These are phyloP conservation scores for Helicoverpa zea DNA, from an alignment of 1,140 invertebrate genomes.

Conservation along the genomic window DNA sequence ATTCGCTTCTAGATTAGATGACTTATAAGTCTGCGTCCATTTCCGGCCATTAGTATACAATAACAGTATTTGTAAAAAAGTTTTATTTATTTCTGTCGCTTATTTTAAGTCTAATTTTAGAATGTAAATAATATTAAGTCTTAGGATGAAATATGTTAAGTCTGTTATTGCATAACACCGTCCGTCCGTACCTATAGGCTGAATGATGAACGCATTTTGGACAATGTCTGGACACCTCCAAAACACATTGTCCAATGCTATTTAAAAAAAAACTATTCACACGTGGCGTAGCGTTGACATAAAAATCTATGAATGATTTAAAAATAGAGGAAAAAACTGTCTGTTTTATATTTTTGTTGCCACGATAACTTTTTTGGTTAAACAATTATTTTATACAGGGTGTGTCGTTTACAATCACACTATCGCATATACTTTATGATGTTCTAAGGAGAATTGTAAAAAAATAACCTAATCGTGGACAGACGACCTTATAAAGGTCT, in stretches of 20 bases:
- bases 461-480: too few species aligned
- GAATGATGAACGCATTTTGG: constrained; percentile 63
- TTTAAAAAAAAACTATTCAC: constrained; percentile 62
- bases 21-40: constrained; percentile 2
- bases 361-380: too few species aligned
- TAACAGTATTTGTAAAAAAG: neutral
- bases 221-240: constrained; percentile 68
- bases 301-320: neutral
- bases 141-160: too few species aligned
- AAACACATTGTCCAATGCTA: constrained; percentile 64
- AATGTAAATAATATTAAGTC: too few species aligned
- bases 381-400: too few species aligned
- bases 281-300: constrained; percentile 63
- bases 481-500: too few species aligned
- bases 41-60: neutral
- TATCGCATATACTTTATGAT: too few species aligned
- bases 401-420: too few species aligned
- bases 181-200: constrained; percentile 40
- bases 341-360: neutral
- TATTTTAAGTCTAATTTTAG: too few species aligned
- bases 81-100: too few species aligned
- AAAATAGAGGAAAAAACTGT: neutral
- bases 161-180: constrained; percentile 37
- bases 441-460: too few species aligned
- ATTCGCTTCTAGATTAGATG: neutral